Evolutionary conservation across 2,888 invertebrate species (phyloP), one percentile per base, ranked within the genome.

Genomic region (Spisula subtruncata): DNA sequence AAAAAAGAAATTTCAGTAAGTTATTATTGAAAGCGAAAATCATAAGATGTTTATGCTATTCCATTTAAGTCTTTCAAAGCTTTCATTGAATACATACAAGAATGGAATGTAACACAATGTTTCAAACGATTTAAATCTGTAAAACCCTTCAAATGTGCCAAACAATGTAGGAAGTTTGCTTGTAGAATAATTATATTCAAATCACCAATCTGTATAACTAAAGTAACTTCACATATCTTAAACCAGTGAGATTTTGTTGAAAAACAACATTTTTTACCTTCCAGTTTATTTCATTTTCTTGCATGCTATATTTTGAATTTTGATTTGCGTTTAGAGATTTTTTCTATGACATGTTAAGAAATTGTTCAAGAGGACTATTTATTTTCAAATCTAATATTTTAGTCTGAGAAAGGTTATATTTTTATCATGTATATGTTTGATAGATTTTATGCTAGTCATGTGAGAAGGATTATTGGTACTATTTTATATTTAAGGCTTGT

Each of bases 391-490:
- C n/a, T 25, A 25, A 66, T 66, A 66, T 66, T 66, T 66, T n/a
- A n/a, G 60, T 66, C 60, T 66, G 60, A 66, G 8, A 4, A 66
- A 66, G 60, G 25, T 25, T n/a, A 66, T 66, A 66, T 66, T 66
- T 66, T 66, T 66, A 66, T 66, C 60, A 66, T 25, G 25, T 66
- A 66, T 66, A 66, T 66, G 60, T n/a, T 66, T 66, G 60, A 66
- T 66, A 66, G 60, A 25, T 25, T 41, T n/a, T 66, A 66, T 66
- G 60, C 60, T 66, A 66, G 60, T 66, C 60, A 66, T 66, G n/a
- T 66, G 10, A 66, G 25, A 25, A 66, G 25, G 60, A 66, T 66
- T 66, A n/a, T 66, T 66, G 60, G 60, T 66, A 66, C 60, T 66
- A 25, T 66, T n/a, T 66, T 66, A 25, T 66, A 25, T 10, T 25